phyloP scores from a whole-genome alignment of 2,888 invertebrate genomes.

The Gastrophysa polygoni region DNA sequence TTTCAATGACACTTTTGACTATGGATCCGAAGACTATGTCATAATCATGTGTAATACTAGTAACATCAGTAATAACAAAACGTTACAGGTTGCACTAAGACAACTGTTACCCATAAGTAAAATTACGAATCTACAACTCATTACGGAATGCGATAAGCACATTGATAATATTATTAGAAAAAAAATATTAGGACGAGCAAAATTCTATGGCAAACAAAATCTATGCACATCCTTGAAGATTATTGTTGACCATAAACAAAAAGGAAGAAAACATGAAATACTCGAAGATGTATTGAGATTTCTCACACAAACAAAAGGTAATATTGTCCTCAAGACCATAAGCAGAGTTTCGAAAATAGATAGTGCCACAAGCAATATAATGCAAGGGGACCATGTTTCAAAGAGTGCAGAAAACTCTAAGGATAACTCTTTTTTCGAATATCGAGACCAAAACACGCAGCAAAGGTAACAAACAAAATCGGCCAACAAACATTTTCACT shows the following conservation, averaged over 20 bases:
- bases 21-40: conserved; percentile 3
- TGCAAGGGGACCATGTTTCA: background rate
- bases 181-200: background rate
- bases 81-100: background rate
- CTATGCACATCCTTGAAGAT: conserved; percentile 1
- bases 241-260: background rate
- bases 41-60: conserved; percentile 5
- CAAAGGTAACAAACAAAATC: background rate
- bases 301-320: background rate
- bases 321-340: conserved; percentile 4
- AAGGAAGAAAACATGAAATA: background rate
- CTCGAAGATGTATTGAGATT: background rate
- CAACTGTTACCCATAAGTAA: background rate
- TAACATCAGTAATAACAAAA: conserved; percentile 3
- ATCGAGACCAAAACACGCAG: background rate
- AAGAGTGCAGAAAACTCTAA: too few relatives aligned
- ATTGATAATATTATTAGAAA: background rate
- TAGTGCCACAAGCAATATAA: background rate
- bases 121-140: background rate
- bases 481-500: background rate
- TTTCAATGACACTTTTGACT: conserved; percentile 2
- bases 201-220: background rate
- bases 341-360: background rate
- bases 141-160: background rate
- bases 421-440: background rate